These are phyloP conservation scores for Trachelus stipa DNA, from an alignment of 2,888 invertebrate species.

Conservation along the genomic window DNA sequence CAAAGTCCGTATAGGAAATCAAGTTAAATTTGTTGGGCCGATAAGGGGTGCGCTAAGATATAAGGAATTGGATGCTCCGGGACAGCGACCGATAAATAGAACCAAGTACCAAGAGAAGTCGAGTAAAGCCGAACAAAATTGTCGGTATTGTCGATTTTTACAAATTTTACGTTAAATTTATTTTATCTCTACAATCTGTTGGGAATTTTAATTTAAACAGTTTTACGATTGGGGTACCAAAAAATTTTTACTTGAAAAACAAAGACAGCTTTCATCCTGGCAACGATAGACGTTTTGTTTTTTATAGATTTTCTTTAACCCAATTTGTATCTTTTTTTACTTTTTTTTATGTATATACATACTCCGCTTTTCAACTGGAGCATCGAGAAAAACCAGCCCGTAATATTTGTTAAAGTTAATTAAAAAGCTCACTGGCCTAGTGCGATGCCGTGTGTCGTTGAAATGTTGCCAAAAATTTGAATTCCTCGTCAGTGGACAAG, in stretches of 20 bases:
- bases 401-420: conserved; percentile 37
- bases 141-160: too few relatives aligned
- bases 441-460: conserved; percentile 32
- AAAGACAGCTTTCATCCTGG: neutral
- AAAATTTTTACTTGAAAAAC: too few relatives aligned
- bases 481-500: conserved; percentile 24
- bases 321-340: too few relatives aligned
- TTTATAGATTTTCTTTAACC: neutral
- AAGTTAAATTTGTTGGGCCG: conserved; percentile 62
- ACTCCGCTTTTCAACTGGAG: conserved; percentile 8
- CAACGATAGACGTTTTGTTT: neutral
- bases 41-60: conserved; percentile 43
- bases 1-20: conserved; percentile 61
- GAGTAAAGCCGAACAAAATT: neutral
- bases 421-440: conserved; percentile 33
- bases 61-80: neutral
- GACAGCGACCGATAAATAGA: neutral
- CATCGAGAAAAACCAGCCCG: conserved; percentile 29
- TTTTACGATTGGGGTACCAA: too few relatives aligned
- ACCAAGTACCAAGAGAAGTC: neutral
- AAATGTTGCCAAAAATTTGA: conserved; percentile 43
- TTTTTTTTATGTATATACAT: too few relatives aligned
- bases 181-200: too few relatives aligned
- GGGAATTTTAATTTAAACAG: too few relatives aligned
- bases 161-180: too few relatives aligned